Evolutionary conservation across 2,113 vertebrate species (phyloP).

Genomic region (Elaphurus davidianus): DNA sequence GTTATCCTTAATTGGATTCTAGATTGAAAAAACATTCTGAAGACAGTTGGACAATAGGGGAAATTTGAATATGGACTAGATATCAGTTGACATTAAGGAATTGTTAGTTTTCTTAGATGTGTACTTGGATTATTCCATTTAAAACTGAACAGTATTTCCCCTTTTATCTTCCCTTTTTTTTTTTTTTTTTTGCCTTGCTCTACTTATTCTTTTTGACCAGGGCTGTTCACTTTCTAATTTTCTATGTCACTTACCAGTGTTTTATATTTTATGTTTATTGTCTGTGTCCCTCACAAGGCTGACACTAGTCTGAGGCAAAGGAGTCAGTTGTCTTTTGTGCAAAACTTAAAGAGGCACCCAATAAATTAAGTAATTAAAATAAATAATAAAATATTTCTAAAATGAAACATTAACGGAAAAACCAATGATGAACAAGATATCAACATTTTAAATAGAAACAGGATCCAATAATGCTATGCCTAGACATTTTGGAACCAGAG

Average conservation of each 20-base stretch:
- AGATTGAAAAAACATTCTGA: background rate
- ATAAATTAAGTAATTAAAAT: background rate
- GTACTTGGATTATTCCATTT: background rate
- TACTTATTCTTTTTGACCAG: background rate
- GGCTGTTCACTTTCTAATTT: background rate
- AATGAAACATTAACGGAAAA: background rate
- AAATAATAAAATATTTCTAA: background rate
- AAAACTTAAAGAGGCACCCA: background rate
- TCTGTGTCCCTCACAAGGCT: background rate
- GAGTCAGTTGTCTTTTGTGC: background rate
- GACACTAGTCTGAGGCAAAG: background rate
- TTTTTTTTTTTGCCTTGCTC: background rate
- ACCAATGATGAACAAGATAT: background rate
- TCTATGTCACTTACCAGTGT: background rate
- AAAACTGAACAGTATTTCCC: background rate
- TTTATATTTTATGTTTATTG: background rate
- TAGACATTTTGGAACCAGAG: background rate
- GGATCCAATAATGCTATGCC: background rate
- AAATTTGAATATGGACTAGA: background rate
- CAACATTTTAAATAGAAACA: background rate
- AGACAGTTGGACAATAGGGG: background rate
- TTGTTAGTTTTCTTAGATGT: conserved; percentile 4
- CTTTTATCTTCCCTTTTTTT: background rate
- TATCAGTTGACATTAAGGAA: background rate
- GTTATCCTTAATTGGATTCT: background rate